These are phyloP conservation scores for Lordiphosa stackelbergi DNA, from an alignment of 1,140 invertebrate species.

Conservation along the genomic window DNA sequence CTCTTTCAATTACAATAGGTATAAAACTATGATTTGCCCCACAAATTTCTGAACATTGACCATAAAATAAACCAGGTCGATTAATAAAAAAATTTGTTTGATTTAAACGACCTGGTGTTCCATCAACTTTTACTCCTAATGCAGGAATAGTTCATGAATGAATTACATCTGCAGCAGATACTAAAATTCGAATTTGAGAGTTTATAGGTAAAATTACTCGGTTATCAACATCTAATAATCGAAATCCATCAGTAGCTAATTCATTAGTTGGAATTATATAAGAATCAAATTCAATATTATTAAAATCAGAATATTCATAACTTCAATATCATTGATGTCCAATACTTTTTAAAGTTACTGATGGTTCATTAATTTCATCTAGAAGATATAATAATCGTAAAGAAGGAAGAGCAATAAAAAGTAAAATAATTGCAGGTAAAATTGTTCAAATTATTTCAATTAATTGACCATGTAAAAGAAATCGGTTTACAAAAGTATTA, in stretches of 20 bases:
- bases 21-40: slow-evolving; percentile 42
- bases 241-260: slow-evolving; percentile 77
- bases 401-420: slow-evolving; percentile 82
- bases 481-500: slow-evolving; percentile 78
- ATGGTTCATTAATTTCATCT: too few relatives aligned
- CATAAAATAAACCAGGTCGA: slow-evolving; percentile 81
- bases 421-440: slow-evolving; percentile 80
- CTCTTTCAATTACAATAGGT: too few relatives aligned
- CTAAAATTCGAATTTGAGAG: slow-evolving; percentile 80
- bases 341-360: too few relatives aligned
- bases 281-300: slow-evolving; percentile 81
- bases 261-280: slow-evolving; percentile 79
- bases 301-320: slow-evolving; percentile 83
- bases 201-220: slow-evolving; percentile 80
- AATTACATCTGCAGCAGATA: slow-evolving; percentile 82
- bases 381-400: slow-evolving; percentile 81
- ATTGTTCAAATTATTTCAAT: slow-evolving; percentile 84
- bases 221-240: slow-evolving; percentile 83
- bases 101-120: slow-evolving; percentile 83
- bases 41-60: slow-evolving; percentile 89
- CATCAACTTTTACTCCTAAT: slow-evolving; percentile 83
- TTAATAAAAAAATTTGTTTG: slow-evolving; percentile 80
- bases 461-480: slow-evolving; percentile 78
- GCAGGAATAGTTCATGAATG: slow-evolving; percentile 83
- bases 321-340: too few relatives aligned